Evolutionary conservation across 1,140 invertebrate species (phyloP), one percentile per base, ranked within the genome.

Genomic region (Drosophila bipectinata): DNA sequence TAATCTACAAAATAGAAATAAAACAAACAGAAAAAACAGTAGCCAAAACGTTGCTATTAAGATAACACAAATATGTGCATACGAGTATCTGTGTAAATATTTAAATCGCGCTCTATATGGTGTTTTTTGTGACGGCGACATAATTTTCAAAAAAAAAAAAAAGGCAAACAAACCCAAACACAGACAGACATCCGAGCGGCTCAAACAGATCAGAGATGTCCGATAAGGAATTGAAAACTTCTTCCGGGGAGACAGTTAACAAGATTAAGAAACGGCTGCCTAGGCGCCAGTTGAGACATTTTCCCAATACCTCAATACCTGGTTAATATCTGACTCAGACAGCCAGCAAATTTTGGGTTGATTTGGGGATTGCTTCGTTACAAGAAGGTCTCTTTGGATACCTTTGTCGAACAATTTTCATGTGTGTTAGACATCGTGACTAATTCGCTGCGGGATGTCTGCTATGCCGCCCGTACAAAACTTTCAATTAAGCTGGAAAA

Each of bases 401-500:
- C 63, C 53, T 68, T 78, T 63, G 74, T 63, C 47, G 41, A 60
- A 54, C 57, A 59, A 69, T 74, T 85, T 84, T 61, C 75, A 84
- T 73, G 76, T 84, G 57, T 84, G 71, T 76, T 72, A 60, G 56
- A 61, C 63, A 79, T 85, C 81, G 82, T 85, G 82, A 88, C 82
- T 88, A 85, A 85, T 85, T 72, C 82, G 82, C 82, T 28, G 39
- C 82, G 82, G 82, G 82, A 58, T 34, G 83, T 85, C 82, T 51
- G 44, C 55, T 81, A 60, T 48, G 55, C 55, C 18, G 55, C 55
- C 18, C 51, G 47, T 67, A 56, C 66, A 76, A 77, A 77, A 81
- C 73, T 87, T 84, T 84, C 81, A 84, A 84, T 84, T 84, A 87
- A 84, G 56, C 57, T 60, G 68, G 68, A 74, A 85, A 73, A 72